Evolutionary conservation across 1,140 invertebrate genomes (phyloP).

Genomic region (Meloidogyne exigua): DNA sequence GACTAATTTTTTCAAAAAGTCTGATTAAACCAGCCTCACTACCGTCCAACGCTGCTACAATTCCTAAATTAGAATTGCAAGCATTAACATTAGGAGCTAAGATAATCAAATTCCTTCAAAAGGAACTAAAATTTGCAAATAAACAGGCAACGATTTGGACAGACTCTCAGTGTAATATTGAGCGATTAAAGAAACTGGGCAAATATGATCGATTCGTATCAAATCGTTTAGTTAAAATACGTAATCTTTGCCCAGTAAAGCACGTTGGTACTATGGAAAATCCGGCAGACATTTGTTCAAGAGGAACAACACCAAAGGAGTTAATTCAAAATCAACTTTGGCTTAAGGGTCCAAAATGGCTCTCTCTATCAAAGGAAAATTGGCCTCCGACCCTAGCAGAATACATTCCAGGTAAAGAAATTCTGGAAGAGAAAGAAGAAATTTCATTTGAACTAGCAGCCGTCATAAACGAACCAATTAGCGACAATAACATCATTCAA

Average conservation of each 20-base stretch:
- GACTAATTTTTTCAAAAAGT: conserved; percentile 11
- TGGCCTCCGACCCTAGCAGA: background rate
- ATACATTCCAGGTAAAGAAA: background rate
- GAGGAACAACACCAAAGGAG: background rate
- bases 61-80: background rate
- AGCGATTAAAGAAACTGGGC: background rate
- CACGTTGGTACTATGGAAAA: background rate
- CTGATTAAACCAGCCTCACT: background rate
- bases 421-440: background rate
- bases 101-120: too few species aligned
- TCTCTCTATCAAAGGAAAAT: background rate
- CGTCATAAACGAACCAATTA: too few species aligned
- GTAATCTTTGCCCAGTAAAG: background rate
- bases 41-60: background rate
- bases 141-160: too few species aligned
- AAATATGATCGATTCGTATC: conserved; percentile 1
- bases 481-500: background rate
- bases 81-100: too few species aligned
- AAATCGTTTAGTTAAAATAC: background rate
- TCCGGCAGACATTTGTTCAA: background rate
- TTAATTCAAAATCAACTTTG: background rate
- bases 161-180: too few species aligned
- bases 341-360: background rate
- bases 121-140: too few species aligned
- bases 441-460: background rate